These are phyloP conservation scores for Hoplostethus atlanticus DNA, from an alignment of 2,797 vertebrate genomes.

Conservation along the genomic window DNA sequence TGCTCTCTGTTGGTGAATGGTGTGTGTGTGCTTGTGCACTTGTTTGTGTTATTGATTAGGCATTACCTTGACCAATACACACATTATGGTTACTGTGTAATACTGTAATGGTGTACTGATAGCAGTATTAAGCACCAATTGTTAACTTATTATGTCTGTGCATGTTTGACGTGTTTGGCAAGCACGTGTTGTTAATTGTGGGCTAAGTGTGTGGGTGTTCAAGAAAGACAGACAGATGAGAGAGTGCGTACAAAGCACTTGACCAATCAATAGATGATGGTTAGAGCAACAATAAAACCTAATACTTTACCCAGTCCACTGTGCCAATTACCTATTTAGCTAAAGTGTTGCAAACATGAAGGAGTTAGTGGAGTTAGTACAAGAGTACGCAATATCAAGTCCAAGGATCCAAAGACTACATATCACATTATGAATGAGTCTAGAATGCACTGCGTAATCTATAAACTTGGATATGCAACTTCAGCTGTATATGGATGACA, in stretches of 20 bases:
- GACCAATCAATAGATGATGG: neutral
- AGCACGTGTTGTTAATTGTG: neutral
- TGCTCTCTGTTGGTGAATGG: neutral
- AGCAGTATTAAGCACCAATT: slow-evolving; percentile 18
- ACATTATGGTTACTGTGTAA: slow-evolving; percentile 18
- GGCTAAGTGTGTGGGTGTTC: neutral
- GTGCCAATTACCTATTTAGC: slow-evolving; percentile 1
- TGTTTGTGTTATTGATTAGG: slow-evolving; percentile 29
- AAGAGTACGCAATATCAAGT: slow-evolving; percentile 5
- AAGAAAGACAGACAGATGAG: neutral
- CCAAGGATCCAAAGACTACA: neutral
- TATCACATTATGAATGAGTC: neutral
- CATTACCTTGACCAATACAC: slow-evolving; percentile 38
- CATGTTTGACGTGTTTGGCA: neutral
- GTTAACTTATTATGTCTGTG: neutral
- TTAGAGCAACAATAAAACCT: neutral
- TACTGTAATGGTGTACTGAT: slow-evolving; percentile 41
- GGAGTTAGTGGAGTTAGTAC: neutral
- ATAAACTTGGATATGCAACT: neutral
- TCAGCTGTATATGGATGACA: neutral
- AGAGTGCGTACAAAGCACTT: slow-evolving; percentile 8
- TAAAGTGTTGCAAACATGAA: neutral
- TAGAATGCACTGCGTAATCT: neutral
- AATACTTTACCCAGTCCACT: slow-evolving; percentile 1
- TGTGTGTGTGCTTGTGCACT: slow-evolving; percentile 20